A percentile compares a stretch with the other conserved stretches of the same genome.
Conservation (phyloP, 2,888 invertebrate genomes). For the Drosophila ustulata region DNA sequence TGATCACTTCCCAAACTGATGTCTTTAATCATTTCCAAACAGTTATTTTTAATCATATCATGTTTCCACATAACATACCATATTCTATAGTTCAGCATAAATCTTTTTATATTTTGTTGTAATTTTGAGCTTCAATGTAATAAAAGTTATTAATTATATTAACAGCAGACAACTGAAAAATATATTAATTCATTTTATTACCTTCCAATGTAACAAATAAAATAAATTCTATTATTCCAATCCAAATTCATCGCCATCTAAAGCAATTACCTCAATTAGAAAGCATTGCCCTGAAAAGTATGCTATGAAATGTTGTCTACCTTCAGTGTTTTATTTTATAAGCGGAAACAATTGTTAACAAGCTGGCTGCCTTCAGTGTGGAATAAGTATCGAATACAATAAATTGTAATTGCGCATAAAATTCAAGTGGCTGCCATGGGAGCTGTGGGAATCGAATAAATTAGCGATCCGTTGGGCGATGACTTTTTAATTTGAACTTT, state of each 20-base stretch:
- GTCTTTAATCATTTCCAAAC: too few species aligned
- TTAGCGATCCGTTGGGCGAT: slow-evolving; percentile 38
- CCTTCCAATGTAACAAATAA: too few species aligned
- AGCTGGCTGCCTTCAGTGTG: slow-evolving; percentile 22
- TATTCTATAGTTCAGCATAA: too few species aligned
- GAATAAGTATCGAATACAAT: slow-evolving; percentile 23
- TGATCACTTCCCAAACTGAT: too few species aligned
- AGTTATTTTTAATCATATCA: too few species aligned
- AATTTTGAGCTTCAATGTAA: too few species aligned
- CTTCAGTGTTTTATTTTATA: neutral
- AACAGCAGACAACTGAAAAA: too few species aligned
- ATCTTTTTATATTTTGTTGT: too few species aligned
- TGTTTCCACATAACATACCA: too few species aligned
- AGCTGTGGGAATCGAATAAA: slow-evolving; percentile 55
- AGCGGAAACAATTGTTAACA: slow-evolving; percentile 21
- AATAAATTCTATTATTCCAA: too few species aligned
- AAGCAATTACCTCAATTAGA: neutral
- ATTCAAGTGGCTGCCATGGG: slow-evolving; percentile 29
- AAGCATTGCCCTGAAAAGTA: neutral
- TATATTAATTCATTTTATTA: too few species aligned
- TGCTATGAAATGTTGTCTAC: neutral
- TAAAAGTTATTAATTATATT: too few species aligned
- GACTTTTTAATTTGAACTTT: slow-evolving; percentile 63
- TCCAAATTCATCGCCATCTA: neutral
- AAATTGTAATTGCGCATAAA: slow-evolving; percentile 44